Evolutionary conservation across 2,113 vertebrate species (phyloP).

Genomic region (Calypte anna): DNA sequence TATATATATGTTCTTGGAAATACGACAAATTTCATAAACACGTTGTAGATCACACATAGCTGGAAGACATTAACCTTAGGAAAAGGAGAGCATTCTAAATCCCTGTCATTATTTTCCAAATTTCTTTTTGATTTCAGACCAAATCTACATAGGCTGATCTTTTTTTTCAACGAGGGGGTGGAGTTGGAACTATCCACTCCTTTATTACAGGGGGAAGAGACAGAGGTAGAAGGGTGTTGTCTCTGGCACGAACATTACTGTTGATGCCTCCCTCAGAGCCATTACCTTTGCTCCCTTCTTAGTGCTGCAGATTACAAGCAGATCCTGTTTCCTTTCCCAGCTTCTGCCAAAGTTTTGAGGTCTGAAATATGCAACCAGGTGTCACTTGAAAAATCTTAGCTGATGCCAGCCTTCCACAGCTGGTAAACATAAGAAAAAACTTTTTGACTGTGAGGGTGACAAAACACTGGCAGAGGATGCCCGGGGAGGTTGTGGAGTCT

Average conservation of each 20-base stretch:
- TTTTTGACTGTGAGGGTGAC: no score
- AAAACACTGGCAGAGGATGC: no score
- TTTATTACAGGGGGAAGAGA: neutral
- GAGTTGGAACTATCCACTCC: neutral
- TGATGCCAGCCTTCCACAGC: neutral
- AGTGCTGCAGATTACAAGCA: neutral
- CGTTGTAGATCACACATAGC: conserved; percentile 34
- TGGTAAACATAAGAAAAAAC: neutral
- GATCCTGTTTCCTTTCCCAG: conserved; percentile 17
- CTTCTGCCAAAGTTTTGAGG: neutral
- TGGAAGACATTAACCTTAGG: conserved; percentile 38
- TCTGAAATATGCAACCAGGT: neutral
- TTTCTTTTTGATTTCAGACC: conserved; percentile 53
- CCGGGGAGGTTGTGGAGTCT: no score
- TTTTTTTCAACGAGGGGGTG: neutral
- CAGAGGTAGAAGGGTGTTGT: conserved; percentile 8
- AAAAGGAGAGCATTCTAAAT: conserved; percentile 28
- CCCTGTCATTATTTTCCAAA: conserved; percentile 50
- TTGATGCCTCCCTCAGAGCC: neutral
- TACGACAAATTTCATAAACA: conserved; percentile 45
- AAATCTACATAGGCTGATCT: neutral
- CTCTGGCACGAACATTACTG: neutral
- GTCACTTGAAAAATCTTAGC: neutral
- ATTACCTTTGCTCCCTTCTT: neutral
- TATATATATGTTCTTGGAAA: conserved; percentile 57